Percentiles rank a stretch among this genome's conserved stretches.
phyloP scores from a whole-genome alignment of 2,113 vertebrate genomes.

The Corapipo altera region DNA sequence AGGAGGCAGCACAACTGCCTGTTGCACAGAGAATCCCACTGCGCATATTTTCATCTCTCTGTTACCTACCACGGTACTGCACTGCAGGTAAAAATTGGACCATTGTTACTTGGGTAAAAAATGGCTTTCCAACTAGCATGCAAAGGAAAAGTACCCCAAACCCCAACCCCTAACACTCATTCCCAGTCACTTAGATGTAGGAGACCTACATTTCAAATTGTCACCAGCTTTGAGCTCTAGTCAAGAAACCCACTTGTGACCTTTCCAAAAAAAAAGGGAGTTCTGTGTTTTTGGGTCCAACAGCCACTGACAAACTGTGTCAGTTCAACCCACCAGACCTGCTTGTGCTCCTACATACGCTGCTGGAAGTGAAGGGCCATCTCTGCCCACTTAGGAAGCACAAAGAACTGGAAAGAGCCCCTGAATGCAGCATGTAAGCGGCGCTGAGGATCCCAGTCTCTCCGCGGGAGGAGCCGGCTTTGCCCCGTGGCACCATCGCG shows the following conservation, averaged over 20 bases:
- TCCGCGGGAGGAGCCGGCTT: background rate
- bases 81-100: slow-evolving; percentile 56
- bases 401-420: background rate
- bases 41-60: slow-evolving; percentile 2
- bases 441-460: background rate
- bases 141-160: slow-evolving; percentile 59
- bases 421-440: background rate
- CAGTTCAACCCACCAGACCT: background rate
- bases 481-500: background rate
- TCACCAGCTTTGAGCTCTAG: slow-evolving; percentile 5
- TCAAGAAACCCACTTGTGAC: slow-evolving; percentile 22
- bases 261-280: slow-evolving; percentile 24
- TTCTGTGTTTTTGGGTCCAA: background rate
- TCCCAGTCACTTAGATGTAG: slow-evolving; percentile 10
- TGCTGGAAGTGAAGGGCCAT: background rate
- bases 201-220: slow-evolving; percentile 12
- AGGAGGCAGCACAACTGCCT: slow-evolving; percentile 1
- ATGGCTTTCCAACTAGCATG: slow-evolving; percentile 58
- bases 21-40: background rate
- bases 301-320: slow-evolving; percentile 13
- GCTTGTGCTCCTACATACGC: background rate
- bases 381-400: background rate
- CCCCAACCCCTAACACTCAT: slow-evolving; percentile 38
- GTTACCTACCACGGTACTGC: slow-evolving; percentile 38
- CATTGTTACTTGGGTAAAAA: slow-evolving; percentile 33